Evolutionary conservation across 2,888 invertebrate genomes (phyloP), one percentile per base, ranked within the genome.

Genomic region (Diachrysia chrysitis): DNA sequence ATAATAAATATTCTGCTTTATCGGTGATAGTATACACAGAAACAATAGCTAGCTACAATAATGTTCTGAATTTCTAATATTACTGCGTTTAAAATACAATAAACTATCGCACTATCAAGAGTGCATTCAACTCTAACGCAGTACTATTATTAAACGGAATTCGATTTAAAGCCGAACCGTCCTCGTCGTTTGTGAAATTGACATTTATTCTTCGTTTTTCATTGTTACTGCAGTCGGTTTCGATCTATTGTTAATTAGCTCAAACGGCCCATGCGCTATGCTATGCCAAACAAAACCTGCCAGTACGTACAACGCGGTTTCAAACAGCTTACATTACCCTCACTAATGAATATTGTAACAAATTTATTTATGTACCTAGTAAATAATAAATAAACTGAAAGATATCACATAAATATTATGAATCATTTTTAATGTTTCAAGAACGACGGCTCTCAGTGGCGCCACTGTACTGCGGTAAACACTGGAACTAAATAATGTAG

Each of bases 151-250:
- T 95, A 94, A 93, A 94, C 92, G 92, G 94, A 93, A 93, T 94
- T 95, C 95, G 95, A 95, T 95, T 94, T 94, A 93, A 92, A 94
- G 90, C 92, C 92, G 93, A 94, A 92, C 94, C 94, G 94, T 94
- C 95, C 92, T 93, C 90, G 94, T 90, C 94, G 94, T 94, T 95
- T 94, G 94, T 93, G 94, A 94, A 94, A 95, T 94, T 95, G 95
- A 93, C 95, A 95, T 95, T 95, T 94, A 95, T 95, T 94, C 94
- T 95, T 95, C 94, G 94, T 94, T 94, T 94, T 95, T 93, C 95
- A 95, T 95, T 95, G 95, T 94, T 93, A 90, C 90, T 91, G 91
- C 92, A 93, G 90, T 92, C 90, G 90, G 90, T 91, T 91, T 92
- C 92, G 92, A 93, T 94, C 94, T 95, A 94, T 95, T 95, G 95